Conservation (phyloP, 2,888 invertebrate genomes). For the Eurois occulta region DNA sequence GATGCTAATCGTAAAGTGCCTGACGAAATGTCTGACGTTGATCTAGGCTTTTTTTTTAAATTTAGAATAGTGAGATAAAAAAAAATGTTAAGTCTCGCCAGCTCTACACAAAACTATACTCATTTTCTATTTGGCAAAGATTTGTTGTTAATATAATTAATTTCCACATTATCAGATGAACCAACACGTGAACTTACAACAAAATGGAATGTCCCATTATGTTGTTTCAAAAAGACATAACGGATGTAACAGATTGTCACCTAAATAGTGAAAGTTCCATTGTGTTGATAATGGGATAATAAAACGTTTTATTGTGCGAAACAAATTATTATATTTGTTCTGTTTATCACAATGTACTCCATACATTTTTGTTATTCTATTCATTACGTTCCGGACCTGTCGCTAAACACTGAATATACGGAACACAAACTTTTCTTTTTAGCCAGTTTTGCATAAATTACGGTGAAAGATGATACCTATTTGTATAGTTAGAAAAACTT, state of each 20-base stretch:
- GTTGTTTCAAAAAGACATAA: conserved; percentile 63
- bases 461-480: conserved; percentile 29
- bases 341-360: conserved; percentile 36
- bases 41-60: conserved; percentile 15
- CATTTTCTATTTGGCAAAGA: not conserved
- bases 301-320: conserved; percentile 65
- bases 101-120: not conserved
- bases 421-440: conserved; percentile 42
- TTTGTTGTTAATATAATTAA: not conserved
- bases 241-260: conserved; percentile 77
- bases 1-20: conserved; percentile 50
- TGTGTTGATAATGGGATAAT: conserved; percentile 71
- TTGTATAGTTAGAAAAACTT: conserved; percentile 37
- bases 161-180: conserved; percentile 22
- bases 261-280: conserved; percentile 77
- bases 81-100: not conserved
- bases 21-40: conserved; percentile 54
- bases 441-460: conserved; percentile 33
- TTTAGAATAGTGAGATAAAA: not conserved
- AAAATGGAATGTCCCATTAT: conserved; percentile 41
- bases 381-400: conserved; percentile 9
- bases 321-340: conserved; percentile 68
- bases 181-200: conserved; percentile 15
- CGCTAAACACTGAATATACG: conserved; percentile 23
- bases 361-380: conserved; percentile 39